Evolutionary conservation across 2,888 invertebrate genomes (phyloP).

Genomic region (Euclidia mi): DNA sequence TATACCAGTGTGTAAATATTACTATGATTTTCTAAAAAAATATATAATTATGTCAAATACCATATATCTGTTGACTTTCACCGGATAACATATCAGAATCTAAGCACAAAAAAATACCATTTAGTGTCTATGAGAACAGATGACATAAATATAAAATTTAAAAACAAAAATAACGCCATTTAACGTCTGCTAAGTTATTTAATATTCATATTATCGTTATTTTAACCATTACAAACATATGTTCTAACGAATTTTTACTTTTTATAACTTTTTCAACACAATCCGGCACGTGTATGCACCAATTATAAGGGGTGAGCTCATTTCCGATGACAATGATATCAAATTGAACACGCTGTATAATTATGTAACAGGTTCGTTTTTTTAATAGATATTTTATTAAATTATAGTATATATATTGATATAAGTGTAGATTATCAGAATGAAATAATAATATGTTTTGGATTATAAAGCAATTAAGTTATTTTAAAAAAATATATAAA

Average conservation of each 20-base stretch:
- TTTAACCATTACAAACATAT: conserved; percentile 39
- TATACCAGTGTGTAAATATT: no score
- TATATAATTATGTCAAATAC: no score
- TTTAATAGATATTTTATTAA: conserved; percentile 15
- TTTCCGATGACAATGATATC: conserved; percentile 86
- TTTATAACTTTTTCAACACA: conserved; percentile 64
- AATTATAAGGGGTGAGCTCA: conserved; percentile 81
- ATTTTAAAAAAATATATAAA: no score
- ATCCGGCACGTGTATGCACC: conserved; percentile 74
- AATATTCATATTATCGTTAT: conserved; percentile 30
- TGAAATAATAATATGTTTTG: background rate
- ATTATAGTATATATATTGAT: conserved; percentile 8
- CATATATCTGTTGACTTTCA: no score
- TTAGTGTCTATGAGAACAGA: background rate
- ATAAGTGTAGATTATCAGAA: conserved; percentile 2
- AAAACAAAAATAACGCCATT: conserved; percentile 4
- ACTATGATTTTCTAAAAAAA: no score
- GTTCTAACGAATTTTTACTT: conserved; percentile 50
- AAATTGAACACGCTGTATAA: conserved; percentile 65
- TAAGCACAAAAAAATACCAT: no score
- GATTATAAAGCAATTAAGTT: background rate
- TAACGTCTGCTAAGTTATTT: conserved; percentile 21
- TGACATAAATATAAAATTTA: background rate
- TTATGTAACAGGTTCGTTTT: conserved; percentile 37
- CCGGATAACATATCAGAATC: no score